A percentile compares a stretch with the other conserved stretches of the same genome.
These are phyloP conservation scores for Drosophila serrata DNA, from an alignment of 1,140 invertebrate genomes.

Conservation along the genomic window DNA sequence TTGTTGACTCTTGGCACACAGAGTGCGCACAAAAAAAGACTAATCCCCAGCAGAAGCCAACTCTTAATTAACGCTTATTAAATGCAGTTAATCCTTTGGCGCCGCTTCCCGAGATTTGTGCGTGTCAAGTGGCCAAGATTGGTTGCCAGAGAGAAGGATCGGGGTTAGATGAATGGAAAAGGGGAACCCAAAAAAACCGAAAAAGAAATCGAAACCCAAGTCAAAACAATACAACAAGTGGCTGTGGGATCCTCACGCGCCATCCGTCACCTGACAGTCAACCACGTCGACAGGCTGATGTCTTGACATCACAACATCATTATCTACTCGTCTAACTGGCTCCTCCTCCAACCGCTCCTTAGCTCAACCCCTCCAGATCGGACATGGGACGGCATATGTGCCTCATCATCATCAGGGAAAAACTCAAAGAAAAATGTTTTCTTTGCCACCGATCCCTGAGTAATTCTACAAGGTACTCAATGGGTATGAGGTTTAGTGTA, in stretches of 20 bases:
- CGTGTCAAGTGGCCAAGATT: slow-evolving; percentile 56
- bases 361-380: neutral
- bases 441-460: slow-evolving; percentile 50
- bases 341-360: neutral
- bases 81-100: slow-evolving; percentile 72
- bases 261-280: slow-evolving; percentile 69
- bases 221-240: slow-evolving; percentile 56
- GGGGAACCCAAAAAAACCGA: slow-evolving; percentile 23
- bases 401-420: slow-evolving; percentile 64
- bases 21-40: slow-evolving; percentile 15
- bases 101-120: slow-evolving; percentile 33
- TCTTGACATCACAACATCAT: slow-evolving; percentile 81
- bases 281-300: slow-evolving; percentile 63
- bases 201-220: slow-evolving; percentile 17
- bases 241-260: slow-evolving; percentile 68
- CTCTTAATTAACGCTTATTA: slow-evolving; percentile 55
- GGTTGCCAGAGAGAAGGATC: slow-evolving; percentile 17
- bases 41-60: slow-evolving; percentile 32
- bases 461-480: slow-evolving; percentile 13
- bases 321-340: slow-evolving; percentile 66
- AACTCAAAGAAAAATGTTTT: slow-evolving; percentile 18
- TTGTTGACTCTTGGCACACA: slow-evolving; percentile 28
- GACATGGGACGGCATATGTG: slow-evolving; percentile 26
- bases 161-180: slow-evolving; percentile 63
- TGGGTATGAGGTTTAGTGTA: neutral